Base-by-base conservation (phyloP, 23 tunicate species). In the Ascidia mentula region DNA sequence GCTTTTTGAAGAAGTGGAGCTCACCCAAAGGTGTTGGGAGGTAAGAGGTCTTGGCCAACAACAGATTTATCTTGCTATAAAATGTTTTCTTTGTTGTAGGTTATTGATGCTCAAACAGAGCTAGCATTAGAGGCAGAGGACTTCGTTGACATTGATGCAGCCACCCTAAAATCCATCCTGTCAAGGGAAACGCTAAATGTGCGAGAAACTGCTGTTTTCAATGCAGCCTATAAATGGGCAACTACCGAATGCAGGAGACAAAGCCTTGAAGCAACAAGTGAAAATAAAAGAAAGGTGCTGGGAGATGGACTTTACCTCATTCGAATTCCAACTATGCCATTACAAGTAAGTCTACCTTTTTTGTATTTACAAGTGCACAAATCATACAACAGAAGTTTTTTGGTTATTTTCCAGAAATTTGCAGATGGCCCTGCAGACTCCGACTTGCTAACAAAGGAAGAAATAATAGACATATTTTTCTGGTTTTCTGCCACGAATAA, bases 11-110 rank as follows among this genome's bases (percentile, higher is more conserved):
- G 97, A 91, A 69, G 79, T 72, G 32, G 89, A 91, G 20, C 59
- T 91, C 18, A 91, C 97, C 4, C 87, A 78, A 33, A 81, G 83
- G 77, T 91, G 97, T 59, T 91, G 97, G 97, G 97, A 91, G 84
- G 97, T 91, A 42, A 20, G 82, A 39, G 31, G 17, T 18, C 18
- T 18, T 17, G n/a, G n/a, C n/a, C n/a, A n/a, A n/a, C n/a, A 9
- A 53, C 7, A 53, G 12, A 70, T 2, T 70, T 26, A 28, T 37
- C 26, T 74, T 37, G 18, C 0, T 6, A 74, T 74, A 2, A 6
- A 5, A 74, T 6, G 6, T 28, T 36, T 3, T 26, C 12, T 32
- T 28, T 65, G 39, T 82, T 33, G 1, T 79, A 91, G 97, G 97
- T 91, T 0, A 91, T 91, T 39, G 97, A 91, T 73, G 97, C 97